These are phyloP conservation scores for Hippocampus abdominalis DNA, from an alignment of 2,113 vertebrate species.

Conservation along the genomic window DNA sequence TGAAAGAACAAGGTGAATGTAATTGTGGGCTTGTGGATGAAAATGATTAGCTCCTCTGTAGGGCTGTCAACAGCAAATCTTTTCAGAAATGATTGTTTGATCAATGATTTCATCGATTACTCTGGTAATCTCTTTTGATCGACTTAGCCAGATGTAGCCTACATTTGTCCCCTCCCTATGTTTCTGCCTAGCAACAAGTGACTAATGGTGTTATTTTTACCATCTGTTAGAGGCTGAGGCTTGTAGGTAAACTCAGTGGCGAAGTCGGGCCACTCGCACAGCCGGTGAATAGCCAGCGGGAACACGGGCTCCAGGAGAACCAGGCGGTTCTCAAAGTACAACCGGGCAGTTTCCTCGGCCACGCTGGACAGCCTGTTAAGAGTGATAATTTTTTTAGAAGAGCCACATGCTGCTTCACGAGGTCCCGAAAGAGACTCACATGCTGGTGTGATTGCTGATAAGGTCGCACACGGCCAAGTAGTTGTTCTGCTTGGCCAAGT, in stretches of 20 bases:
- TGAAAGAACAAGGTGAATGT: too few species aligned
- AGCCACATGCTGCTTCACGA: neutral
- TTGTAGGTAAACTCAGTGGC: constrained; percentile 87
- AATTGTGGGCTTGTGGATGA: too few species aligned
- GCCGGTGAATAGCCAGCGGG: constrained; percentile 87
- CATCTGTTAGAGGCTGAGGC: constrained; percentile 81
- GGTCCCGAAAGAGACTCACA: constrained; percentile 72
- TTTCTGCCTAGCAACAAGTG: neutral
- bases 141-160: too few species aligned
- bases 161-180: neutral
- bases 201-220: constrained; percentile 58
- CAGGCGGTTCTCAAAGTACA: constrained; percentile 89
- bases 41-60: too few species aligned
- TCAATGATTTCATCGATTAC: too few species aligned
- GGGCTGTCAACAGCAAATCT: too few species aligned
- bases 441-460: constrained; percentile 84
- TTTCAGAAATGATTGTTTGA: too few species aligned
- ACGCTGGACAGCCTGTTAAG: constrained; percentile 81
- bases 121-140: too few species aligned
- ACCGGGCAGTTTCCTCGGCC: constrained; percentile 85
- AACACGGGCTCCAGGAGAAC: constrained; percentile 86
- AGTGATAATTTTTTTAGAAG: neutral
- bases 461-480: constrained; percentile 84
- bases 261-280: constrained; percentile 93
- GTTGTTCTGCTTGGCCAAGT: constrained; percentile 89